Base-by-base conservation (phyloP, 2,113 vertebrate species). In the Hyperopisus bebe region DNA sequence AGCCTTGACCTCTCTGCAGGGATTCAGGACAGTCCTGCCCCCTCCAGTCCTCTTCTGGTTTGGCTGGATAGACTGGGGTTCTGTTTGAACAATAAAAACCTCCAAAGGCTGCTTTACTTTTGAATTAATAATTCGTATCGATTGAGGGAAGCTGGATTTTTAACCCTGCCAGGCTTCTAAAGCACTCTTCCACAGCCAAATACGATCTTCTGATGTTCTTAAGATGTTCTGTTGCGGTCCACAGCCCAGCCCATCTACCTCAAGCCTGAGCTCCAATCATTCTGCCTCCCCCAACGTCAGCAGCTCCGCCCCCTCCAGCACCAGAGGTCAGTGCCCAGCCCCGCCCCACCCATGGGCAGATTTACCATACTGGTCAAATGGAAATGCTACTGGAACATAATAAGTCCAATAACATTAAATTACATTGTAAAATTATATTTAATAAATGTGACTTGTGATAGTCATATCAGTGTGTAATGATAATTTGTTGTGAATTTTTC, bases 171-270 rank as follows among this genome's bases (percentile, higher is more conserved):
- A 6, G 31, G 74, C 5, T 39, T 39, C 35, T 53, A 21, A 53
- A 87, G 48, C 31, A 19, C 27, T 58, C 6, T 58, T 53, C 48
- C 86, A 13, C 13, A 27, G 50, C 3, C 44, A n/a, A 80, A 80
- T 44, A 47, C 2, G 7, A 48, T 70, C 62, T 31, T 70, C 62
- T 70, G 62, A 31, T 70, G 62, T 70, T 70, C 62, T 70, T 13
- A 70, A 86, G 47, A 31, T 58, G n/a, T 87, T 58, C 35, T n/a
- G 6, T 42, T 53, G 90, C 35, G 31, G 19, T 62, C 46, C 89
- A 90, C 94, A 99, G 98, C 98, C 98, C 88, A 99, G 98, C 92
- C 98, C 98, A 0, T 99, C 98, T 97, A 99, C 98, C 97, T 99
- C 98, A 93, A 99, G 98, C 94, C 94, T 99, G 93, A 99, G 98